Evolutionary conservation across 1,140 invertebrate genomes (phyloP).

Genomic region (Cydia splendana): DNA sequence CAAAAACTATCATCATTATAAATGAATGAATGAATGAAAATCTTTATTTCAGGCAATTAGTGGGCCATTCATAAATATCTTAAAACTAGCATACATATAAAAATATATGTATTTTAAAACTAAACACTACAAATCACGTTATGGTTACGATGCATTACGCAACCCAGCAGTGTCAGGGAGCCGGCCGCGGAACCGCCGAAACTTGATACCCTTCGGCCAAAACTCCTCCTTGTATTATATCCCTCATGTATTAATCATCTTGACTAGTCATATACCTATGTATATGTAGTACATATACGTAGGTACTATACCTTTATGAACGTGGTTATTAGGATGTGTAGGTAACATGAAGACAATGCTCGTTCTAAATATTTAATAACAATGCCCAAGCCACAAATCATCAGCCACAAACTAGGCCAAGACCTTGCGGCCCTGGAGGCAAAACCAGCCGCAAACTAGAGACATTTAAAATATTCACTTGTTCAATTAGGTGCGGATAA

Average conservation of each 20-base stretch:
- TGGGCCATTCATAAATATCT: too few relatives aligned
- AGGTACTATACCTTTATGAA: background rate
- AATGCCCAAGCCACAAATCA: constrained; percentile 4
- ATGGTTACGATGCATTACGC: too few relatives aligned
- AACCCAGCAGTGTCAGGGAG: too few relatives aligned
- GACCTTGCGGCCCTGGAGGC: background rate
- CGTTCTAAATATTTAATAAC: constrained; percentile 15
- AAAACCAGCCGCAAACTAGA: background rate
- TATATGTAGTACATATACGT: too few relatives aligned
- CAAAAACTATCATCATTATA: background rate
- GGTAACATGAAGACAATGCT: constrained; percentile 15
- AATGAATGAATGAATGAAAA: too few relatives aligned
- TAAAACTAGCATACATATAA: too few relatives aligned
- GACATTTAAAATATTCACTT: background rate
- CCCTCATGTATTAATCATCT: background rate
- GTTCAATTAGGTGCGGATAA: background rate
- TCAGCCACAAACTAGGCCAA: constrained; percentile 7
- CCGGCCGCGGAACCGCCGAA: too few relatives aligned
- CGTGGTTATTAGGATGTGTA: constrained; percentile 2
- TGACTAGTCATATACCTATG: background rate
- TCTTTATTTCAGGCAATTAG: too few relatives aligned
- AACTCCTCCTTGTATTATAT: background rate
- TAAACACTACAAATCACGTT: too few relatives aligned
- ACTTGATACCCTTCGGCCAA: too few relatives aligned
- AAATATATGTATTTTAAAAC: too few relatives aligned